phyloP scores from a whole-genome alignment of 2,113 vertebrate genomes.

The Empidonax traillii region DNA sequence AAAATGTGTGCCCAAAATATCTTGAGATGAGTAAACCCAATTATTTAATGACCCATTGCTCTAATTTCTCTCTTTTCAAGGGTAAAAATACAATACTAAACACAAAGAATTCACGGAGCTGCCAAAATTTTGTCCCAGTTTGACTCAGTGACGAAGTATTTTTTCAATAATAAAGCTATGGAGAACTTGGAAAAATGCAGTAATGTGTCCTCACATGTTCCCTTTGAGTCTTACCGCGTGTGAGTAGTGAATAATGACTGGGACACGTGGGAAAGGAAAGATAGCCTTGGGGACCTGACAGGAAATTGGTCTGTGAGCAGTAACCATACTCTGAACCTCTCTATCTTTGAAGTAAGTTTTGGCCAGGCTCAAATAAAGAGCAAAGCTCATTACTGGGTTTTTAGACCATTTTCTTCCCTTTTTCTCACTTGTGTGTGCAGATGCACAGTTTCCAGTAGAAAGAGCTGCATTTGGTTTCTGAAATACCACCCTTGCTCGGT shows the following conservation, averaged over 20 bases:
- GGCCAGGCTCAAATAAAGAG: neutral
- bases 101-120: neutral
- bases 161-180: neutral
- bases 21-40: neutral
- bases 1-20: neutral
- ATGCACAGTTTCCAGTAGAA: neutral
- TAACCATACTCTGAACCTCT: neutral
- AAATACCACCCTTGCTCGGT: neutral
- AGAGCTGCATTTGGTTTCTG: neutral
- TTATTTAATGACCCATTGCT: neutral
- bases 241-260: neutral
- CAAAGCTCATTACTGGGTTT: neutral
- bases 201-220: neutral
- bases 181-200: neutral
- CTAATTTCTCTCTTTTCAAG: neutral
- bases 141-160: neutral
- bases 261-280: neutral
- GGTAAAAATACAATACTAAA: neutral
- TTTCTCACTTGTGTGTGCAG: neutral
- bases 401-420: neutral
- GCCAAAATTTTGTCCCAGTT: neutral
- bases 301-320: neutral
- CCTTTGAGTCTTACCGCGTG: rapidly evolving
- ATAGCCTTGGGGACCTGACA: neutral
- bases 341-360: neutral